Base-by-base conservation (phyloP, 1,140 invertebrate genomes). In the Oreohelix idahoensis region DNA sequence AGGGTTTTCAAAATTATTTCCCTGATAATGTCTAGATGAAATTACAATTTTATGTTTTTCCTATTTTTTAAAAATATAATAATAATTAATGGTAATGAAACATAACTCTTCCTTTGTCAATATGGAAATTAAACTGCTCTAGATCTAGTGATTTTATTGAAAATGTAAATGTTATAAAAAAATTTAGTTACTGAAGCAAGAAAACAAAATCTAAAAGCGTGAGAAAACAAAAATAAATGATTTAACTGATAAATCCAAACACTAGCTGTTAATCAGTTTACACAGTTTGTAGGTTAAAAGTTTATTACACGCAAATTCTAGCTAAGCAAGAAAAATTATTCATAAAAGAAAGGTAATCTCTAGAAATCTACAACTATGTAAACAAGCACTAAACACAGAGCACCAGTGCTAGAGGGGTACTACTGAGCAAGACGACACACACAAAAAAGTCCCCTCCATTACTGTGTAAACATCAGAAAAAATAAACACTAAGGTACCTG, bases 381-480 rank as follows among this genome's bases (percentile, higher is more conserved):
- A 66, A 35, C n/a, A 66, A 66, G 29, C 63, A 32, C 63, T 15
- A 23, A 74, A 74, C 71, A 74, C 1, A 42, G 71, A 74, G 71
- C 71, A 74, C 71, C 38, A 42, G 42, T n/a, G 10, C 32, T 42
- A 74, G 38, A 74, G n/a, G 71, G 71, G 63, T 66, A 32, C 63
- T 66, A 32, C 29, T 66, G 63, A 58, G 71, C 71, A 2, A 74
- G 4, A 74, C 42, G 29, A 42, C 15, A 58, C 20, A 66, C 63
- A 32, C n/a, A 13, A 74, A 1, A 73, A n/a, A 49, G 1, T 39
- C 38, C 36, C 42, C 71, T 49, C 71, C 39, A 74, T 8, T 10
- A 71, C 38, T 39, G 26, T 0, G 38, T 26, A 26, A 39, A 74
- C 71, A 42, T 32, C 0, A 74, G 1, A 74, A 29, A 39, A 35